Conservation (phyloP, 2,888 invertebrate genomes). For the Melanargia galathea region DNA sequence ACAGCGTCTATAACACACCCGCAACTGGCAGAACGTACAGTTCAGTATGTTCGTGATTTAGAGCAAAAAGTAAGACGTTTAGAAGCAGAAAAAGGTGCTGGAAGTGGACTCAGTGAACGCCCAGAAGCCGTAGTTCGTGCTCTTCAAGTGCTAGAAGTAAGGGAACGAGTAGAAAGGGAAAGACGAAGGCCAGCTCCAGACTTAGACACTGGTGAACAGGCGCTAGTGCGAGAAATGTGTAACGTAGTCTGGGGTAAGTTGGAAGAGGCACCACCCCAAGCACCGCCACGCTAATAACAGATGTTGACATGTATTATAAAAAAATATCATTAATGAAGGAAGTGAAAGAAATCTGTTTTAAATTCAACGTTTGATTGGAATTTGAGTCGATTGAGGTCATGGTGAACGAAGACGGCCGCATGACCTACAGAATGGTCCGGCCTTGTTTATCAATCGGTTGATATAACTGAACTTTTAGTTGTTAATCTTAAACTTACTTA, state of each 20-base stretch:
- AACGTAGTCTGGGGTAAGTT: constrained; percentile 96
- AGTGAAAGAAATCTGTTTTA: constrained; percentile 55
- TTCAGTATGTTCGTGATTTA: constrained; percentile 94
- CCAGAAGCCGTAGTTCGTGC: constrained; percentile 97
- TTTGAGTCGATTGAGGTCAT: constrained; percentile 73
- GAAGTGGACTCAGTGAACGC: constrained; percentile 84
- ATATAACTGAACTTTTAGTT: constrained; percentile 47
- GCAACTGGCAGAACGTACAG: constrained; percentile 90
- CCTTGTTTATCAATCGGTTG: constrained; percentile 66
- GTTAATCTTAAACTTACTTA: constrained; percentile 42
- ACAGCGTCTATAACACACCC: constrained; percentile 63
- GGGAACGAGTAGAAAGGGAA: constrained; percentile 92
- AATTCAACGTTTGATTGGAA: constrained; percentile 64
- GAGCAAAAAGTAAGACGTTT: constrained; percentile 93
- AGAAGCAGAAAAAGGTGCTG: constrained; percentile 93
- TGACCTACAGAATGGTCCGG: constrained; percentile 71
- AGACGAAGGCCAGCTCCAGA: constrained; percentile 82
- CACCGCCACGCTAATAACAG: constrained; percentile 62
- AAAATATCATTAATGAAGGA: constrained; percentile 25
- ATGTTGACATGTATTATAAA: constrained; percentile 11
- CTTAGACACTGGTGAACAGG: constrained; percentile 94
- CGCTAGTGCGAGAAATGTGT: constrained; percentile 97
- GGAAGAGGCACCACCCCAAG: constrained; percentile 89
- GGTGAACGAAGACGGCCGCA: constrained; percentile 56
- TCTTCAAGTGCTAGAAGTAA: constrained; percentile 94